Percentiles rank a stretch among this genome's conserved stretches.
phyloP scores from a whole-genome alignment of 2,113 vertebrate species.

The Polypterus bichir region DNA sequence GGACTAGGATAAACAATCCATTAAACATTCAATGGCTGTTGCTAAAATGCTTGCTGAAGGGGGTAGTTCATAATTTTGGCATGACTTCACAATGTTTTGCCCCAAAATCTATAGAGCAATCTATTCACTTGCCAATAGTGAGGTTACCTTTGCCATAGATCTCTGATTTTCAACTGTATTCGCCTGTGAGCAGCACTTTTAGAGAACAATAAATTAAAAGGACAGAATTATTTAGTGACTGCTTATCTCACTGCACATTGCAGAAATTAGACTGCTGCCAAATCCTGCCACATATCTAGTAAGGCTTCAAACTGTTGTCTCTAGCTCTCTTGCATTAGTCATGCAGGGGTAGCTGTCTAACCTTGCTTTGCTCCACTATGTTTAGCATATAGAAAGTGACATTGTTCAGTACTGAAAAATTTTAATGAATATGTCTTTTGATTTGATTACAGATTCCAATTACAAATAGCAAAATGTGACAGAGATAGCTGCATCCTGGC shows the following conservation, averaged over 20 bases:
- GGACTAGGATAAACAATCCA: too few species aligned
- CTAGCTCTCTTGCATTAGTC: slow-evolving; percentile 6
- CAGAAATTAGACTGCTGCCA: background rate
- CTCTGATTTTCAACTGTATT: slow-evolving; percentile 34
- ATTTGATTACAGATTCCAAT: too few species aligned
- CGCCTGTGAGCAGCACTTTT: slow-evolving; percentile 34
- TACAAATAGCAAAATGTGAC: too few species aligned
- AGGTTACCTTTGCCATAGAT: slow-evolving; percentile 33
- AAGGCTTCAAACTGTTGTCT: slow-evolving; percentile 7
- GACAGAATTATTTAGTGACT: slow-evolving; percentile 30
- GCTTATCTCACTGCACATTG: background rate
- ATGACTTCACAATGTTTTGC: slow-evolving; percentile 1
- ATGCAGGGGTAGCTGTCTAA: too few species aligned
- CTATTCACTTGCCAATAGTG: slow-evolving; percentile 21
- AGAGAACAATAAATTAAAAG: slow-evolving; percentile 32
- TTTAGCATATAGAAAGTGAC: too few species aligned
- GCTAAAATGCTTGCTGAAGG: too few species aligned
- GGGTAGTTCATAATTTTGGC: slow-evolving; percentile 23
- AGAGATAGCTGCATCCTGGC: too few species aligned
- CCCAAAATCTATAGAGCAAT: slow-evolving; percentile 31
- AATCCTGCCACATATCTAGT: slow-evolving; percentile 6
- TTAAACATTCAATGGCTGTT: slow-evolving; percentile 21
- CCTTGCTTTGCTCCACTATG: too few species aligned
- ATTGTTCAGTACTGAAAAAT: too few species aligned
- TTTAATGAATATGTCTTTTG: too few species aligned